Evolutionary conservation across 2,888 invertebrate genomes (phyloP).

Genomic region (Cataglyphis altisquamis): DNA sequence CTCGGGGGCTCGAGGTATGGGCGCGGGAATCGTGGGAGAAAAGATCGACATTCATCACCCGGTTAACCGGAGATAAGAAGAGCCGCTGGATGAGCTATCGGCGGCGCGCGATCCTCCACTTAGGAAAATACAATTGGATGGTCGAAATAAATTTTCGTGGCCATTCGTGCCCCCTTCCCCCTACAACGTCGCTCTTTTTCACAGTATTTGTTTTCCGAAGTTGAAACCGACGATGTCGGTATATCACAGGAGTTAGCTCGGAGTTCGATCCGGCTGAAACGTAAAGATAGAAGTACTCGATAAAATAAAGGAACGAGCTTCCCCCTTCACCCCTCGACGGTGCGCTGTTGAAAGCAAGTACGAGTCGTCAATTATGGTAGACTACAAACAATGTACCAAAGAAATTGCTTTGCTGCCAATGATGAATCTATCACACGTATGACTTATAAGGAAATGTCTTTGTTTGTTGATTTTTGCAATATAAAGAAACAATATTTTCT

Average conservation of each 20-base stretch:
- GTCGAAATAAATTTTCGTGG: slow-evolving; percentile 76
- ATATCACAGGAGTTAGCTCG: slow-evolving; percentile 62
- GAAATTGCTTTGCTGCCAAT: slow-evolving; percentile 4
- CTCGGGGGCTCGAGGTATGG: slow-evolving; percentile 39
- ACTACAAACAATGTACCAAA: slow-evolving; percentile 26
- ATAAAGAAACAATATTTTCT: background rate
- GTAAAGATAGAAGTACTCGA: slow-evolving; percentile 55
- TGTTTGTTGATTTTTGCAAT: background rate
- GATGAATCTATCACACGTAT: background rate
- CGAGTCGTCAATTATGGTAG: slow-evolving; percentile 37
- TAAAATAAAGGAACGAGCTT: slow-evolving; percentile 51
- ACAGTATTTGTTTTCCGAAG: slow-evolving; percentile 69
- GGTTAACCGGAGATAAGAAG: slow-evolving; percentile 79
- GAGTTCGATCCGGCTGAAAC: slow-evolving; percentile 36
- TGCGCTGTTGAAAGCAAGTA: slow-evolving; percentile 27
- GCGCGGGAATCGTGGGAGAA: slow-evolving; percentile 61
- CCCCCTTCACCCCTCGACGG: background rate
- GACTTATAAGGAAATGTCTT: background rate
- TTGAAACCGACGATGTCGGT: slow-evolving; percentile 69
- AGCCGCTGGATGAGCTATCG: slow-evolving; percentile 77
- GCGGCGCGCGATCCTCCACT: slow-evolving; percentile 76
- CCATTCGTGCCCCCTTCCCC: slow-evolving; percentile 44
- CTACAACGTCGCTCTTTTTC: slow-evolving; percentile 42
- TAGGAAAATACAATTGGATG: slow-evolving; percentile 80
- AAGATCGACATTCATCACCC: slow-evolving; percentile 80